Base-by-base conservation (phyloP, 2,888 invertebrate species). In the Latrodectus hesperus region DNA sequence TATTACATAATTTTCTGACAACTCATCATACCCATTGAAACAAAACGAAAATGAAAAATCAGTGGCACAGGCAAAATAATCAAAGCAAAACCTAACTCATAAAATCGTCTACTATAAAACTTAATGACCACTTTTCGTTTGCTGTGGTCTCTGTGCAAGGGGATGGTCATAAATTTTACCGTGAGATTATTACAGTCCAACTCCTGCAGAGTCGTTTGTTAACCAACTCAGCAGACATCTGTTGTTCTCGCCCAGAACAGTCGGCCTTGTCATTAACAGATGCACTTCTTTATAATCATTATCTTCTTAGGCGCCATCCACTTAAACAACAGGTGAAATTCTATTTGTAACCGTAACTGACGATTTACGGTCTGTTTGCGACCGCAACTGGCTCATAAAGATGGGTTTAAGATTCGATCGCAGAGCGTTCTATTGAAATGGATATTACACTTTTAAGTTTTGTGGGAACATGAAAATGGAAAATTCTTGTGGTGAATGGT, bases 301-400 rank as follows among this genome's bases (percentile, higher is more conserved):
- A 60, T n/a, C 12, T 38, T 17, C 60, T 65, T 53, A 51, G 26
- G 22, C 16, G 53, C 68, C 65, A 77, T 68, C 22, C 77, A 53
- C 51, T 52, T 52, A 38, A 51, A 53, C 74, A 68, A 82, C 82
- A 82, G 74, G 67, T 82, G 82, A 52, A 68, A 71, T 79, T 70
- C 71, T 71, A 72, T 71, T 70, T 79, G 79, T 71, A 55, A 38
- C 38, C 8, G 26, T 38, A 49, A n/a, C 51, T 16, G 16, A 3
- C 22, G 68, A 68, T 68, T 68, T 68, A 68, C 67, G 67, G 67
- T 14, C 52, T 51, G 67, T 76, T 76, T n/a, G 49, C 49, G 17
- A 76, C 49, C 76, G 64, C 49, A 76, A 65, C 22, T 64, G 64
- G 22, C 67, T 52, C 77, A 67, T 71, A 79, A 79, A 79, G 70